Base-by-base conservation (phyloP, 2,888 invertebrate species). In the Philaethria dido region DNA sequence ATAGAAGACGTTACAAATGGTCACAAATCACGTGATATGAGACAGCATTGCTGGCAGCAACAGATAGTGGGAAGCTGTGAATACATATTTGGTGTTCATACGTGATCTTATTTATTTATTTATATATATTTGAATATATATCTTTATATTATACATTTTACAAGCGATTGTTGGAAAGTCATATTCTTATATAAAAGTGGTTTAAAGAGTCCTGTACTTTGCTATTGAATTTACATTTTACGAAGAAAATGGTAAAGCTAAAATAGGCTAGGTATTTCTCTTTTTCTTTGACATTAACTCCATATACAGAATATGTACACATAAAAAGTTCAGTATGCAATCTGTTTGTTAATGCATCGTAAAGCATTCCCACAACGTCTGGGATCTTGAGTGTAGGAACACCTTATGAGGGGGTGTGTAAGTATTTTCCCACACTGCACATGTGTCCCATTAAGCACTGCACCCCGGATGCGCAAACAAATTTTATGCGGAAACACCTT, bases 371-470 rank as follows among this genome's bases (percentile, higher is more conserved):
- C 74, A 74, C 73, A 73, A 65, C 42, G 22, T 2, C 57, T 42
- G 57, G 22, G 57, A 57, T 66, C 67, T 68, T 79, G 52, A 76
- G 75, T 47, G 33, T 60, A 83, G 42, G 42, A 42, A 81, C 82
- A 87, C 78, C 80, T 81, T 86, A 81, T 81, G 73, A 73, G 78
- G 77, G 78, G 75, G 78, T 75, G 78, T 39, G 11, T 68, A n/a
- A n/a, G n/a, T n/a, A n/a, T n/a, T 73, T 84, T 84, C 86, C 82
- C 88, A 87, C 86, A 60, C 45, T 60, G 33, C 60, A 84, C 84
- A 84, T 79, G 80, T 85, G 81, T 78, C 73, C 67, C 74, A 77
- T 82, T 79, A 72, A 74, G 78, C 78, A 75, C 77, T 77, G 36
- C 57, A 64, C 65, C 62, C 70, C 69, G 69, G 68, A 68, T 71